A percentile compares a stretch with the other conserved stretches of the same genome.
These are phyloP conservation scores for Odontothrips loti DNA, from an alignment of 2,888 invertebrate genomes.

Conservation along the genomic window DNA sequence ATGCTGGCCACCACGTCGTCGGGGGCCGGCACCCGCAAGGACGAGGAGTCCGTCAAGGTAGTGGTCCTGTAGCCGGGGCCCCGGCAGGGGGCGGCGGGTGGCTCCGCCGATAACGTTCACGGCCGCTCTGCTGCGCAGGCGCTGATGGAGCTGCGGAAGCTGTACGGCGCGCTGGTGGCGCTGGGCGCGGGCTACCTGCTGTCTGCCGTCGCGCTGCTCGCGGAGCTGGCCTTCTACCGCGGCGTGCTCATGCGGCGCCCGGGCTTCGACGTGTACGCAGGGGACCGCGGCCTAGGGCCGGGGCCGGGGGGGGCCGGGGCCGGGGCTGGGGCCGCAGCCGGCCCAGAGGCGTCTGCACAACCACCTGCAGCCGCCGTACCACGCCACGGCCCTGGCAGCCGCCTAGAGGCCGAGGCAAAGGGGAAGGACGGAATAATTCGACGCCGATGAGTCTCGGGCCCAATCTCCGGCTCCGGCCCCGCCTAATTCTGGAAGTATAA, in stretches of 20 bases:
- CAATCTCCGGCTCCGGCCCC: no score
- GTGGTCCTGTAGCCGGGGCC: background rate
- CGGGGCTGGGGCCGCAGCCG: no score
- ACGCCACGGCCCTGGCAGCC: no score
- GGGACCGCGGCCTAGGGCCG: background rate
- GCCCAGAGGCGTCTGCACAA: no score
- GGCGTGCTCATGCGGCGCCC: background rate
- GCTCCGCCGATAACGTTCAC: no score
- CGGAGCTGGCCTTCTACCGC: background rate
- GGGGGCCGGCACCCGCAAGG: slow-evolving; percentile 43
- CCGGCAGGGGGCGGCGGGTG: no score
- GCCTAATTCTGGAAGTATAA: no score
- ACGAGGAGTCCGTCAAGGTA: background rate
- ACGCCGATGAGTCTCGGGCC: no score
- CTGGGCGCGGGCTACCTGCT: slow-evolving; percentile 9
- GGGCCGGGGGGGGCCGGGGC: no score
- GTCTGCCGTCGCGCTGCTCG: background rate
- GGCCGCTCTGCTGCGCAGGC: slow-evolving; percentile 52
- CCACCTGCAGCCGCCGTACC: no score
- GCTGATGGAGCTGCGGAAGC: slow-evolving; percentile 69
- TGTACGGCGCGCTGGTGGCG: slow-evolving; percentile 57
- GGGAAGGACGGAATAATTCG: no score
- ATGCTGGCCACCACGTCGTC: slow-evolving; percentile 58
- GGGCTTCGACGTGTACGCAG: background rate
- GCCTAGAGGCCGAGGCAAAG: no score